Evolutionary conservation across 1,140 invertebrate species (phyloP), one percentile per base, ranked within the genome.

Genomic region (Chrysopa pallens): DNA sequence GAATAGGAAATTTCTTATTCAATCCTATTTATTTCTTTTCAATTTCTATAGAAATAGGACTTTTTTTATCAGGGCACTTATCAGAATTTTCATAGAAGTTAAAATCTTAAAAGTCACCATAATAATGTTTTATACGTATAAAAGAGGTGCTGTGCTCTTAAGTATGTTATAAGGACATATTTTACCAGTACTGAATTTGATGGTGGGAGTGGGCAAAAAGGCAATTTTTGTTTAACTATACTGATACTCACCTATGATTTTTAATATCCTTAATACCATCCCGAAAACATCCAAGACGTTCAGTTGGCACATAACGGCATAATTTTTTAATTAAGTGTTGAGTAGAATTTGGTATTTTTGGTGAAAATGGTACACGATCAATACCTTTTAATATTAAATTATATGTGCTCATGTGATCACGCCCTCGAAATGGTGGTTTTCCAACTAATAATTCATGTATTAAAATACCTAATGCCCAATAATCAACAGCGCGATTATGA

Each of bases 351-450:
- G 76, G 75, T 14, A 93, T 77, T 40, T 76, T 75, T 13, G 74
- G 72, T 8, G 88, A 82, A 68, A 94, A 89, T 38, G 80, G 74
- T 6, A 91, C 76, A 29, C 80, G 76, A 51, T 97, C 93, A 29
- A 98, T 88, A 36, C 68, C 92, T 55, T 88, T 88, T 17, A 85
- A 59, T 48, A 98, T 98, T 38, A 89, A 76, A 52, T 95, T 96
- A 60, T 98, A 98, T 0, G 92, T 98, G 55, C 89, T 90, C 80
- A 98, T 91, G 50, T 95, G 90, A 57, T 88, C 85, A 4, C 71
- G 60, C 56, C 76, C 74, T 36, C 85, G 76, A 62, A 97, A 98
- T 1, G 94, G 95, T 7, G 94, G 92, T 51, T 84, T 92, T 37
- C 93, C 92, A 8, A 85, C 81, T 1, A 96, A 64, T 11, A 97